These are phyloP conservation scores for Trinorchestia longiramus DNA, from an alignment of 1,140 invertebrate genomes.

Conservation along the genomic window DNA sequence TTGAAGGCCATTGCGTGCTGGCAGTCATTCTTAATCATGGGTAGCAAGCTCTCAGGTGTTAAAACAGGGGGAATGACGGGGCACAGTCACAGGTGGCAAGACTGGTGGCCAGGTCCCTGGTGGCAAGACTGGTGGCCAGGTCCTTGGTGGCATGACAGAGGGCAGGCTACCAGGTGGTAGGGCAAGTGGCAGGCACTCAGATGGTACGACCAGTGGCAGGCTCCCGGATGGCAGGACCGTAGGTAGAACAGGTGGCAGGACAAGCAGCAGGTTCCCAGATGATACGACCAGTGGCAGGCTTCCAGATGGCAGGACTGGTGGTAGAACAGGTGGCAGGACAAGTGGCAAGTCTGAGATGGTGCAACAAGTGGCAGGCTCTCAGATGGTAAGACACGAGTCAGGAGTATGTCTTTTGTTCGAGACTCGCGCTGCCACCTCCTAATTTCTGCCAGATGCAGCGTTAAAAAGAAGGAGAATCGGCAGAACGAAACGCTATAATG, in stretches of 20 bases:
- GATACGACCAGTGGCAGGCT: not conserved
- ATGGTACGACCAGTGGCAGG: not conserved
- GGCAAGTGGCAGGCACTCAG: not conserved
- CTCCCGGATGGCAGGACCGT: not conserved
- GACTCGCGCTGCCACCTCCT: not conserved
- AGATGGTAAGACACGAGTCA: no score
- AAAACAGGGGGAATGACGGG: not conserved
- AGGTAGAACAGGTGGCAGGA: not conserved
- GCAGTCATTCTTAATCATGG: not conserved
- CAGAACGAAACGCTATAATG: not conserved
- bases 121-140: not conserved
- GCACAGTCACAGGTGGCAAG: not conserved
- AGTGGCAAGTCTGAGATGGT: not conserved
- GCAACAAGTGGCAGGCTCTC: no score
- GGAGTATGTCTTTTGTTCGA: no score
- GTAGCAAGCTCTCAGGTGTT: not conserved
- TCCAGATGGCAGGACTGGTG: not conserved
- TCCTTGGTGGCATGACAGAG: not conserved
- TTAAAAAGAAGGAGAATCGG: not conserved
- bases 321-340: not conserved
- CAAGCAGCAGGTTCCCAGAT: not conserved
- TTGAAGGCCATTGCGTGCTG: not conserved
- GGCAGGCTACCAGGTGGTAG: no score
- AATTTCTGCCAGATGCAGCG: not conserved
- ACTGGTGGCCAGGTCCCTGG: not conserved